phyloP scores from a whole-genome alignment of 2,797 vertebrate genomes.

The Oceanodroma leucorhoa region DNA sequence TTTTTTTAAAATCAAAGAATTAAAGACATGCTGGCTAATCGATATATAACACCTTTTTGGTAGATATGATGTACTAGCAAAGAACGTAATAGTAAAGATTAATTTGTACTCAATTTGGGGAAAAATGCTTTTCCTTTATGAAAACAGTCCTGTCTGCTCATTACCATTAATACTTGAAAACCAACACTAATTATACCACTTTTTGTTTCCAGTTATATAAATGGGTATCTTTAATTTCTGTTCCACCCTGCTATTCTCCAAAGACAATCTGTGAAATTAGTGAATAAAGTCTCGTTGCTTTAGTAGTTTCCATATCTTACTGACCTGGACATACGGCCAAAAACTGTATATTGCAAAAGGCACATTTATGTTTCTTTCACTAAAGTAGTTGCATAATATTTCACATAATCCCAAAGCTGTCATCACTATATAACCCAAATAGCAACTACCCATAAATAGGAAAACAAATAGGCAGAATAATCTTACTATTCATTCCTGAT shows the following conservation, averaged over 20 bases:
- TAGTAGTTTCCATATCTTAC: not conserved
- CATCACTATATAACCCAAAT: not conserved
- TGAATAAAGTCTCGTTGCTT: not conserved
- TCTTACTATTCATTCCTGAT: constrained; percentile 32
- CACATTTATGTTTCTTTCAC: not conserved
- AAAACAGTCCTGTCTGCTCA: not conserved
- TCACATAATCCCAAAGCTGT: not conserved
- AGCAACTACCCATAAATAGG: not conserved
- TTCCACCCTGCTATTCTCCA: not conserved
- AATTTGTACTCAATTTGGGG: not conserved
- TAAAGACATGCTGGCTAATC: not conserved
- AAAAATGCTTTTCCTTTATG: not conserved
- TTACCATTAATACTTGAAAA: not conserved
- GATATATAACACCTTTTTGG: not conserved
- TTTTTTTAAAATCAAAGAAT: not conserved
- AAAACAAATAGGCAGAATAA: constrained; percentile 41
- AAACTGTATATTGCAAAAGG: not conserved
- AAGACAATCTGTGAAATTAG: not conserved
- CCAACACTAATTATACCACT: not conserved
- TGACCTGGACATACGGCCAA: not conserved
- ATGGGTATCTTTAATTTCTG: not conserved
- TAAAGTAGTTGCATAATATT: not conserved
- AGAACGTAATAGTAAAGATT: not conserved
- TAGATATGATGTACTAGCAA: not conserved
- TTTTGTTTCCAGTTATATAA: not conserved